phyloP scores from a whole-genome alignment of 1,140 invertebrate species.

The Episyrphus balteatus region DNA sequence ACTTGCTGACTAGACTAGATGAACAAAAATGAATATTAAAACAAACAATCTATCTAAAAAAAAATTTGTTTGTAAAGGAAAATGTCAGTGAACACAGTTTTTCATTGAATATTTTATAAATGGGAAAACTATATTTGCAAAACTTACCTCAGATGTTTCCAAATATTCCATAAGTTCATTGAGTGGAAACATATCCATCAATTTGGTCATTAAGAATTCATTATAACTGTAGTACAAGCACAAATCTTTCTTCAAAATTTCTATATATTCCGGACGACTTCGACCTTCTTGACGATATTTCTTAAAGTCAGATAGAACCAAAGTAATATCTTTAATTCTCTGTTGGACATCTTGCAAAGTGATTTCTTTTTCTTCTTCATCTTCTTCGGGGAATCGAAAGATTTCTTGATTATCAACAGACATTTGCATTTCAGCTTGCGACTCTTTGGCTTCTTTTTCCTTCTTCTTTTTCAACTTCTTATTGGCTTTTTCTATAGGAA shows the following conservation, averaged over 20 bases:
- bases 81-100: no score
- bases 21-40: no score
- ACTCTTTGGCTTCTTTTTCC: slow-evolving; percentile 55
- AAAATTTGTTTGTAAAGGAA: no score
- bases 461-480: slow-evolving; percentile 68
- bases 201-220: slow-evolving; percentile 85
- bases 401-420: slow-evolving; percentile 62
- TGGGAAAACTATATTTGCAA: neutral
- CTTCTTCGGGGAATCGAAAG: slow-evolving; percentile 62
- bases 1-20: no score
- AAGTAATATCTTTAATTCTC: slow-evolving; percentile 79
- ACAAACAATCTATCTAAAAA: no score
- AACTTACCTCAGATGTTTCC: slow-evolving; percentile 78
- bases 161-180: slow-evolving; percentile 88
- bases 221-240: slow-evolving; percentile 98
- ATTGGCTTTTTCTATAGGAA: slow-evolving; percentile 79
- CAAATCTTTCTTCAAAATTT: slow-evolving; percentile 70
- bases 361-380: slow-evolving; percentile 57
- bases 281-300: slow-evolving; percentile 62
- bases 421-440: slow-evolving; percentile 69
- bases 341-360: slow-evolving; percentile 78
- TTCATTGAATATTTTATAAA: no score
- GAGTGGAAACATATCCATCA: slow-evolving; percentile 88
- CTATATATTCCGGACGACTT: slow-evolving; percentile 70
- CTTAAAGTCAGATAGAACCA: slow-evolving; percentile 83